Conservation (phyloP, 30 jellyfish, hydroid and myxozoan genomes). For the Phacellophora camtschatica region DNA sequence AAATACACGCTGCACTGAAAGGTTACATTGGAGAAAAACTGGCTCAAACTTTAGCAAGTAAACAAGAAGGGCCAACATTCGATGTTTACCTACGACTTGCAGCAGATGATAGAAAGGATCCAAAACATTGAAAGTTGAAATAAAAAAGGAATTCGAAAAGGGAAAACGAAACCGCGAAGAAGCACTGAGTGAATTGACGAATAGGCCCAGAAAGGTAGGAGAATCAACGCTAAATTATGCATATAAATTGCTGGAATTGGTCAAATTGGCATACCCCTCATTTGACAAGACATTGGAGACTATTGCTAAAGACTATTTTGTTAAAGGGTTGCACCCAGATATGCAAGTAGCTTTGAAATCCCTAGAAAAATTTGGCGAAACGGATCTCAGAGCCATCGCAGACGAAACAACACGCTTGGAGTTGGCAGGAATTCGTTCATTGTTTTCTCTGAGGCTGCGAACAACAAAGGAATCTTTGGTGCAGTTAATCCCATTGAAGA, state of each 20-base stretch:
- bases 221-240: slow-evolving; percentile 30
- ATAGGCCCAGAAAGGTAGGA: slow-evolving; percentile 25
- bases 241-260: background rate
- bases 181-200: slow-evolving; percentile 39
- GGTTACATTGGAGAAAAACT: slow-evolving; percentile 14
- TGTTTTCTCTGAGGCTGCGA: too few relatives aligned
- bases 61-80: slow-evolving; percentile 4
- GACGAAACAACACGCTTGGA: slow-evolving; percentile 32
- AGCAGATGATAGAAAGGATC: slow-evolving; percentile 44
- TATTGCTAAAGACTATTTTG: slow-evolving; percentile 21
- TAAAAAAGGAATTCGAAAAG: slow-evolving; percentile 17
- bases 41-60: background rate
- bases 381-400: background rate
- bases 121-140: slow-evolving; percentile 9
- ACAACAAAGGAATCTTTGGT: background rate
- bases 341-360: slow-evolving; percentile 50
- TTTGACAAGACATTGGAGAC: slow-evolving; percentile 12
- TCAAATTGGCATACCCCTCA: slow-evolving; percentile 17
- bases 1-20: slow-evolving; percentile 9
- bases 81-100: slow-evolving; percentile 17
- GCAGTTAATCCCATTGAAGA: slow-evolving; percentile 3
- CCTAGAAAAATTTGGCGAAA: background rate
- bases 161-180: slow-evolving; percentile 40
- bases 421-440: slow-evolving; percentile 33
- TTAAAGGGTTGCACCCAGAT: slow-evolving; percentile 33